Base-by-base conservation (phyloP, 2,888 invertebrate genomes). In the Sceliomorpha sp. region DNA sequence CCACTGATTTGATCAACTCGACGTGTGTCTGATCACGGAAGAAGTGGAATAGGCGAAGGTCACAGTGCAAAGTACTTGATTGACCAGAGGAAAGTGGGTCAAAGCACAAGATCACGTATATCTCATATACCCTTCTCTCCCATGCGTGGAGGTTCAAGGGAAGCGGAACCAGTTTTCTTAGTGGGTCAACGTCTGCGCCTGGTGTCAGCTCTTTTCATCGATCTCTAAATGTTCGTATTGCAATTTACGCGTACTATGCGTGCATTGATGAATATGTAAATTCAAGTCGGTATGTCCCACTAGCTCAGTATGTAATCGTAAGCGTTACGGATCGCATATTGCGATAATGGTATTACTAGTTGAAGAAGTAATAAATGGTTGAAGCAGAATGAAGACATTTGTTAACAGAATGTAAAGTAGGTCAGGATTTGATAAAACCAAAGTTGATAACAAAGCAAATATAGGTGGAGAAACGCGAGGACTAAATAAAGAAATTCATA, bases 141-240 rank as follows among this genome's bases (percentile, higher is more conserved):
- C 64, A 56, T 51, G 62, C 51, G 60, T 53, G 59, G 72, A 70
- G 63, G 78, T 71, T 77, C 79, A 79, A 83, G 83, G 84, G 81
- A 83, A 85, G 86, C 83, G 80, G 84, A 81, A 87, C 87, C 87
- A 85, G 84, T 85, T 86, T 87, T 63, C 77, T 79, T 79, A 88
- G 87, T 88, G 85, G 88, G 88, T 88, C 88, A 88, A 83, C 83
- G 82, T 83, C 82, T 81, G 73, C 71, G 60, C 64, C 74, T 76
- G 74, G 69, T 72, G 75, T 75, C 71, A 74, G 74, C 47, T 62
- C 60, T 66, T 70, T 70, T 60, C 70, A 60, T 68, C 67, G 67
- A 48, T 60, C 56, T 50, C 56, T 62, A 68, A 62, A 62, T 51
- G 62, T 59, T 62, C 56, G 56, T 56, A 67, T 60, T 67, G 67